Evolutionary conservation across 2,113 vertebrate genomes (phyloP).

Genomic region (Eleginops maclovinus): DNA sequence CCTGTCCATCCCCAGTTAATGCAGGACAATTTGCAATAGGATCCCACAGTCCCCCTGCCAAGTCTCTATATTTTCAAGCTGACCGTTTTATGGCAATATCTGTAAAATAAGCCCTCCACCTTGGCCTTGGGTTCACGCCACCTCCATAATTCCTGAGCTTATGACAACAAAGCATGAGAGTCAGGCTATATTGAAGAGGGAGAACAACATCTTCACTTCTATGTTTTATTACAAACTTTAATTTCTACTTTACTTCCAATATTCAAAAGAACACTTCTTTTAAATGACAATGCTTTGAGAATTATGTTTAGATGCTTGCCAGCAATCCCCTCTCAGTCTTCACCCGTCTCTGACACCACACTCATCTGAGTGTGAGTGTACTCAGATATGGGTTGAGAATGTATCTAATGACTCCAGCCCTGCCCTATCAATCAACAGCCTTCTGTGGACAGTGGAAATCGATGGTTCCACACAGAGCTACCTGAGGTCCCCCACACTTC

Average conservation of each 20-base stretch:
- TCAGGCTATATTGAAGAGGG: conserved; percentile 16
- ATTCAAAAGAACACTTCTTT: conserved; percentile 1
- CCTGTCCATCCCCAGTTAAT: conserved; percentile 74
- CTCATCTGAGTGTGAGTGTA: conserved; percentile 36
- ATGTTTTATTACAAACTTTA: conserved; percentile 13
- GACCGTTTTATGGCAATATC: conserved; percentile 82
- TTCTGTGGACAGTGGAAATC: conserved; percentile 79
- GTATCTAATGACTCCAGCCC: conserved; percentile 72
- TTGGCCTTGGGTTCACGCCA: conserved; percentile 61
- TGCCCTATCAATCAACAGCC: conserved; percentile 76
- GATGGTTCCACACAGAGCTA: conserved; percentile 77
- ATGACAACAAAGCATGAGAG: conserved; percentile 43
- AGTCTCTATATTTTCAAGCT: conserved; percentile 82
- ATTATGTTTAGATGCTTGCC: background rate
- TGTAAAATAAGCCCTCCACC: conserved; percentile 78
- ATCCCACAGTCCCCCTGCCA: conserved; percentile 72
- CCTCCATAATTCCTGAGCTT: conserved; percentile 76
- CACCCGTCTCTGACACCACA: background rate
- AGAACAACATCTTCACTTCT: no score
- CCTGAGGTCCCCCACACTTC: conserved; percentile 82
- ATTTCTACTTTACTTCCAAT: background rate
- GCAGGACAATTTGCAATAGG: conserved; percentile 71
- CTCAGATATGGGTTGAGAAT: conserved; percentile 62
- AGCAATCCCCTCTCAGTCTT: conserved; percentile 10
- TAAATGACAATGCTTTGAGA: background rate